phyloP scores from a whole-genome alignment of 2,888 invertebrate genomes.

The Rhorus exstirpatorius region DNA sequence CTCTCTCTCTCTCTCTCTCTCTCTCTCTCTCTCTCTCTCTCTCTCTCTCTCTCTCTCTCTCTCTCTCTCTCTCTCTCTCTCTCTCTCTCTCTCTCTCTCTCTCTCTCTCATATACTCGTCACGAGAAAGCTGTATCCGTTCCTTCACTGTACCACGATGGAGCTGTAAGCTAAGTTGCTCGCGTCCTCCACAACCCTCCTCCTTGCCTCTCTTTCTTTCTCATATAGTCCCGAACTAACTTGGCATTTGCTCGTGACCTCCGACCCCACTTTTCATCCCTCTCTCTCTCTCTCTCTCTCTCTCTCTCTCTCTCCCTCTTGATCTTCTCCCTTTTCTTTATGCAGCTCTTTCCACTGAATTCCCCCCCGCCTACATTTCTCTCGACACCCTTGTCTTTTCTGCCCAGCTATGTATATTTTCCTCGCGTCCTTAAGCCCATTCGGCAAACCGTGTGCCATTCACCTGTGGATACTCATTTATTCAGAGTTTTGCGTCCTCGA shows the following conservation, averaged over 20 bases:
- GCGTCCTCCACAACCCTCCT: slow-evolving; percentile 40
- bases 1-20: too few species aligned
- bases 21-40: too few species aligned
- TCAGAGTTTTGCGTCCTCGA: slow-evolving; percentile 47
- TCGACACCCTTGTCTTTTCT: slow-evolving; percentile 55
- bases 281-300: slow-evolving; percentile 36
- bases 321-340: slow-evolving; percentile 27
- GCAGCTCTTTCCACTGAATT: slow-evolving; percentile 29
- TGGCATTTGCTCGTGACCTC: slow-evolving; percentile 69
- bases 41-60: too few species aligned
- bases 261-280: slow-evolving; percentile 68
- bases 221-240: slow-evolving; percentile 48
- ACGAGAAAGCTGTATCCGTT: slow-evolving; percentile 53
- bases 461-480: slow-evolving; percentile 65
- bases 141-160: slow-evolving; percentile 6
- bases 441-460: slow-evolving; percentile 57
- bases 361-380: slow-evolving; percentile 18
- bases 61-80: too few species aligned
- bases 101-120: too few species aligned
- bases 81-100: too few species aligned
- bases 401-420: slow-evolving; percentile 25
- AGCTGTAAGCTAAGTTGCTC: slow-evolving; percentile 56
- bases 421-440: slow-evolving; percentile 54
- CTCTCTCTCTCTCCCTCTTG: slow-evolving; percentile 23
- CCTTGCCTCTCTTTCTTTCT: slow-evolving; percentile 37